A percentile compares a stretch with the other conserved stretches of the same genome.
Evolutionary conservation across 2,888 invertebrate genomes (phyloP).

Genomic region (Psococerastis gibbosa): DNA sequence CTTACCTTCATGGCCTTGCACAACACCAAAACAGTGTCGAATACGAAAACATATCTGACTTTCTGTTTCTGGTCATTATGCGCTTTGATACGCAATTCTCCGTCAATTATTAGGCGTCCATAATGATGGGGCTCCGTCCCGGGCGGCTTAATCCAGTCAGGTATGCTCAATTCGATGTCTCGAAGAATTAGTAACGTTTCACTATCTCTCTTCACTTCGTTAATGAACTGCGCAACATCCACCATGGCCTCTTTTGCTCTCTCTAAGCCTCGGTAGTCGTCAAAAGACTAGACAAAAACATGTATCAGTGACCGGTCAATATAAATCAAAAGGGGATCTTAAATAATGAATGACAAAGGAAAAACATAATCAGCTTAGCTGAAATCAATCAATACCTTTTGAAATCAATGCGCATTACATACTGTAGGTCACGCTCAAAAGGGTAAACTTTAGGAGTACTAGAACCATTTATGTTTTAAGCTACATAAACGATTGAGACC

Average conservation of each 20-base stretch:
- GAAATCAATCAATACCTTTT: not conserved
- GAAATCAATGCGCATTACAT: no score
- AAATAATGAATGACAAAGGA: slow-evolving; percentile 7
- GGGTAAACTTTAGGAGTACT: no score
- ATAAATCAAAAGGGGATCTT: not conserved
- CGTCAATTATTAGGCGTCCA: slow-evolving; percentile 81
- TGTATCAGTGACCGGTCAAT: no score
- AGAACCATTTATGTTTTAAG: not conserved
- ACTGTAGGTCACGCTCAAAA: no score
- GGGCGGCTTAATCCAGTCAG: slow-evolving; percentile 62
- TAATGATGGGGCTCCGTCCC: slow-evolving; percentile 72
- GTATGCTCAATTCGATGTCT: slow-evolving; percentile 73
- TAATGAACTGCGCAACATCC: slow-evolving; percentile 91
- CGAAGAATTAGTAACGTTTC: slow-evolving; percentile 79
- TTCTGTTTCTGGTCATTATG: slow-evolving; percentile 75
- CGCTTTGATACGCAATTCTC: slow-evolving; percentile 79
- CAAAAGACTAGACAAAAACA: slow-evolving; percentile 22
- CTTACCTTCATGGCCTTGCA: slow-evolving; percentile 67
- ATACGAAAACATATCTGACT: slow-evolving; percentile 80
- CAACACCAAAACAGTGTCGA: slow-evolving; percentile 90
- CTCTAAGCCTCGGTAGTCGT: slow-evolving; percentile 65
- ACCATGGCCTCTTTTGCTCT: slow-evolving; percentile 89
- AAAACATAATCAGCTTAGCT: slow-evolving; percentile 5
- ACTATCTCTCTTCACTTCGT: slow-evolving; percentile 93
- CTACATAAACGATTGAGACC: slow-evolving; percentile 10